Base-by-base conservation (phyloP, 1,140 invertebrate species). In the Ips typographus region DNA sequence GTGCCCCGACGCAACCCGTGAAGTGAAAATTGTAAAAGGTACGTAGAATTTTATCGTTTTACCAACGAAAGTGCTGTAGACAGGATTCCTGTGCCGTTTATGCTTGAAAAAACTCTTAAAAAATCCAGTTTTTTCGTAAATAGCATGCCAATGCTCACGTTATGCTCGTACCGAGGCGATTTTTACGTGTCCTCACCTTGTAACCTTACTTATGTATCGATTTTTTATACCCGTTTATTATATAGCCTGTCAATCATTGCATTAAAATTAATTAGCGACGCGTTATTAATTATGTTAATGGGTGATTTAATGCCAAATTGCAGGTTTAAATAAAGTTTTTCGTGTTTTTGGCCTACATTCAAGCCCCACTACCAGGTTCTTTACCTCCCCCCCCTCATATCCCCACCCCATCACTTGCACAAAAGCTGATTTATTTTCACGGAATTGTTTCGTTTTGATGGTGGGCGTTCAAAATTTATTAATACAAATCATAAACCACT, bases 31-130 rank as follows among this genome's bases (percentile, higher is more conserved):
- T 76, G 76, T 77, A 73, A 76, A 77, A 77, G 78, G 79, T 80
- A 80, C 74, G 79, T 80, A 80, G 78, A 80, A 80, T 80, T 80
- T 80, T 80, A 80, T 80, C 77, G 78, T 80, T 79, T 80, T 80
- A 79, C 77, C 75, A 71, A 72, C 72, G 79, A 78, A 79, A 78
- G 75, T 74, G 73, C 74, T 74, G 73, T 74, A 73, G 72, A 72
- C 66, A 57, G 72, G 67, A 70, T 65, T 73, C 69, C 69, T 41
- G 68, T 65, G 74, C 59, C 64, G 61, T 68, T 72, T 71, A 67
- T 69, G 51, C 66, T 59, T 61, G 47, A 43, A 72, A 75, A 74
- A 63, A 55, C 64, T 37, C 62, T 64, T 59, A 65, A 74, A 74
- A 74, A 65, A 52, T 39, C 53, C 57, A 42, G 44, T 64, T 72